Conservation (phyloP, 2,888 invertebrate genomes). For the Ochropleura leucogaster region DNA sequence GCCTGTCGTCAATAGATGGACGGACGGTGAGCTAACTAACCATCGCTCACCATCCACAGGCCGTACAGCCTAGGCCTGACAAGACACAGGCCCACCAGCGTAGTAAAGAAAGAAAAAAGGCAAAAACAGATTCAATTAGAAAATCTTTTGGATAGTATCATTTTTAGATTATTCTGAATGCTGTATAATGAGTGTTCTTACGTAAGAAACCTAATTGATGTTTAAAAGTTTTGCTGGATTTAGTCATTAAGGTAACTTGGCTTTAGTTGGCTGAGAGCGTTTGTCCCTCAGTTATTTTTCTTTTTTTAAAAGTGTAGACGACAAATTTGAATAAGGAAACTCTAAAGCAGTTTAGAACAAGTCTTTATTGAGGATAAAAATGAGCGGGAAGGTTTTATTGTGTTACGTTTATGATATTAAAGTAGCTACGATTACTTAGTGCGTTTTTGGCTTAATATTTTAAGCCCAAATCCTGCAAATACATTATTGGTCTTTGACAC, state of each 20-base stretch:
- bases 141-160: neutral
- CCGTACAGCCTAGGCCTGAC: too few relatives aligned
- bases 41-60: too few relatives aligned
- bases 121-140: conserved; percentile 8
- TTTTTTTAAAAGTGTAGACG: conserved; percentile 8
- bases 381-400: neutral
- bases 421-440: neutral
- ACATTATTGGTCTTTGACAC: neutral
- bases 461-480: neutral
- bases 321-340: conserved; percentile 25
- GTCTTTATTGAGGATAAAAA: conserved; percentile 16
- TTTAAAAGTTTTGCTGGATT: conserved; percentile 41
- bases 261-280: conserved; percentile 2
- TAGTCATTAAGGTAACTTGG: conserved; percentile 49
- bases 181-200: conserved; percentile 11
- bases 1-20: too few relatives aligned
- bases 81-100: too few relatives aligned
- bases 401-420: neutral
- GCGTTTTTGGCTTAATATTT: neutral
- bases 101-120: too few relatives aligned
- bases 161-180: conserved; percentile 2
- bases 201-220: conserved; percentile 30
- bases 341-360: conserved; percentile 17
- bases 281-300: conserved; percentile 14
- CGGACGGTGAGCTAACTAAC: too few relatives aligned